Base-by-base conservation (phyloP, 1,140 invertebrate genomes). In the Brachionus angularis region DNA sequence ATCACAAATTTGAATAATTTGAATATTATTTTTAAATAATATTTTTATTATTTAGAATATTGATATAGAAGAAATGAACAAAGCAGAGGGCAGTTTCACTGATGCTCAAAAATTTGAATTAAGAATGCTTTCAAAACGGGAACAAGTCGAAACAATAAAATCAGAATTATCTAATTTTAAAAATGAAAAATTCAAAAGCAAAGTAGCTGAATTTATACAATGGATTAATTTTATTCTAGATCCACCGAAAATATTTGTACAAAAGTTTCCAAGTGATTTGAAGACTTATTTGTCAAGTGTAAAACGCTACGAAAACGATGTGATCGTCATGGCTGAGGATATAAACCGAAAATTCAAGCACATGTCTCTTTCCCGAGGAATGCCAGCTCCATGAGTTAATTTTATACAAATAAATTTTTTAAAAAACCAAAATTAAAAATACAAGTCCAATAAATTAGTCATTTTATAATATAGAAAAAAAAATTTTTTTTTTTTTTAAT, bases 1-100 rank as follows among this genome's bases (percentile, higher is more conserved):
- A 14, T 31, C 29, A n/a, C n/a, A n/a, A n/a, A n/a, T n/a, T n/a
- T n/a, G n/a, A n/a, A n/a, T 34, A 2, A 10, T 14, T 21, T 16
- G 2, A 14, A 25, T 12, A 25, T 61, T 34, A n/a, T 58, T 34
- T 61, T 61, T 42, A 25, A 8, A 21, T 34, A 34, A 25, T 27
- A 29, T 46, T 29, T 62, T 16, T 23, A 29, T 46, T 16, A 18
- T 33, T 7, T 47, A 67, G 62, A 67, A 5, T 67, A 47, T 47
- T 47, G 62, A 67, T 25, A 27, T 67, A 8, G 62, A 67, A 47
- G 62, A 67, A 67, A 67, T 67, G 62, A 34, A 50, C 14, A 67
- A 67, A 34, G 62, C 62, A 8, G 62, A 67, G 14, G 62, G 62
- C 16, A 67, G 62, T 25, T 10, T 50, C 16, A 25, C n/a, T n/a